phyloP scores from a whole-genome alignment of 2,797 vertebrate genomes.

The Oreonectes daqikongensis region DNA sequence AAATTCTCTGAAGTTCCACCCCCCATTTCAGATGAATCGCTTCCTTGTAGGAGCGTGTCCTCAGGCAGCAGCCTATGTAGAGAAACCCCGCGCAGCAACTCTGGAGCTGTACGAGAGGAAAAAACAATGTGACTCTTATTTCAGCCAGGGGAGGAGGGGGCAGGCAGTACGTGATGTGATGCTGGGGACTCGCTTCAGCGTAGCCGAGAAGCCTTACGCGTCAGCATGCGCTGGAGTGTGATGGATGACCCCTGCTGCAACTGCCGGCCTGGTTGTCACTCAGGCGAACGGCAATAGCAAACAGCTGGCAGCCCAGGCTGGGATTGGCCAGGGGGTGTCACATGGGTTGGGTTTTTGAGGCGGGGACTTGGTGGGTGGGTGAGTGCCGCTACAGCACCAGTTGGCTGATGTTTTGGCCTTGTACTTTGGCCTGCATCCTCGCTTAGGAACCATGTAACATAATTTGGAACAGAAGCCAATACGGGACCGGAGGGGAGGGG shows the following conservation, averaged over 20 bases:
- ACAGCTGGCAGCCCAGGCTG: constrained; percentile 47
- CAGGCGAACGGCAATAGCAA: constrained; percentile 53
- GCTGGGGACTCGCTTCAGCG: constrained; percentile 51
- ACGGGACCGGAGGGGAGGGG: constrained; percentile 4
- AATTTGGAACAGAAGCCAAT: constrained; percentile 49
- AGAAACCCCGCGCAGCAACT: constrained; percentile 51
- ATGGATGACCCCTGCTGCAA: constrained; percentile 69
- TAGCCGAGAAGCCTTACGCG: constrained; percentile 49
- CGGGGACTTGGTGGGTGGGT: constrained; percentile 49
- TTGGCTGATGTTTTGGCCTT: constrained; percentile 67
- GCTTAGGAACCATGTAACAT: constrained; percentile 53
- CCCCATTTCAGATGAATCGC: constrained; percentile 60
- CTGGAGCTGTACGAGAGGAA: constrained; percentile 42
- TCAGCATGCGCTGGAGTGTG: constrained; percentile 54
- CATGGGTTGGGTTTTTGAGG: constrained; percentile 39
- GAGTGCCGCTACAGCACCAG: constrained; percentile 57
- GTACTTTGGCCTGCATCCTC: constrained; percentile 70
- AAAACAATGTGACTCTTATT: constrained; percentile 67
- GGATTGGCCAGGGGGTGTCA: constrained; percentile 60
- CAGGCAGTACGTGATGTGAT: constrained; percentile 54
- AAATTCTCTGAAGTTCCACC: constrained; percentile 57
- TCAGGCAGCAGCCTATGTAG: constrained; percentile 58
- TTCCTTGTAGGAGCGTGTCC: constrained; percentile 64
- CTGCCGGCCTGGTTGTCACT: constrained; percentile 65
- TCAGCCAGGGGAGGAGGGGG: constrained; percentile 45